Base-by-base conservation (phyloP, 2,113 vertebrate genomes). In the Chionis minor region DNA sequence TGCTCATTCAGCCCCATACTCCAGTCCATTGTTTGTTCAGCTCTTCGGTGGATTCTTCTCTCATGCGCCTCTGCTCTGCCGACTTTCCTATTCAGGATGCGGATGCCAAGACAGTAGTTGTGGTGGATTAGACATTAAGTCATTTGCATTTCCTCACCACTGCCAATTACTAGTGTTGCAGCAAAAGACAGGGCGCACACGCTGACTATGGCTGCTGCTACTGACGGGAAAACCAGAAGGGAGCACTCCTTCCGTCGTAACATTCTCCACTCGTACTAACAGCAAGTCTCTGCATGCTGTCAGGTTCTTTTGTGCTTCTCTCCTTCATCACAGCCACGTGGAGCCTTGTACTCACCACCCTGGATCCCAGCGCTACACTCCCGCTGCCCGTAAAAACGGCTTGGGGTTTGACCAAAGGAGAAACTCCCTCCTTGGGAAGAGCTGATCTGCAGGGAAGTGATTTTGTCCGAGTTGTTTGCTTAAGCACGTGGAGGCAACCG, bases 71-170 rank as follows among this genome's bases (percentile, higher is more conserved):
- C 72, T 79, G 9, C 66, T 96, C 61, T 85, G 74, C 61, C 3
- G 5, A 13, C 58, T 83, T 91, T 69, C 71, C 54, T 24, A 1
- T 54, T 80, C 32, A 33, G 71, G 49, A 86, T 54, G n/a, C 61
- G 71, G 52, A 79, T 73, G 45, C 67, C 86, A 93, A 90, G 51
- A 22, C 28, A 24, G 26, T 27, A 42, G 32, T 78, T 88, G 81
- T 66, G 62, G 86, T 70, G 71, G 90, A 92, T 96, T 93, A 93
- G 45, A 61, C 71, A 86, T 93, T 51, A 95, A 90, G 63, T 95
- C 6, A 90, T 93, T 86, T 87, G 63, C 79, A 66, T 88, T 91
- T 95, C 72, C 80, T 94, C 80, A 78, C 81, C 87, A 28, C 80
- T 86, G 83, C 63, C 83, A 74, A 26, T 83, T 94, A 70, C 51